Conservation (phyloP, 2,797 vertebrate species). For the Cyprinodon diabolis region DNA sequence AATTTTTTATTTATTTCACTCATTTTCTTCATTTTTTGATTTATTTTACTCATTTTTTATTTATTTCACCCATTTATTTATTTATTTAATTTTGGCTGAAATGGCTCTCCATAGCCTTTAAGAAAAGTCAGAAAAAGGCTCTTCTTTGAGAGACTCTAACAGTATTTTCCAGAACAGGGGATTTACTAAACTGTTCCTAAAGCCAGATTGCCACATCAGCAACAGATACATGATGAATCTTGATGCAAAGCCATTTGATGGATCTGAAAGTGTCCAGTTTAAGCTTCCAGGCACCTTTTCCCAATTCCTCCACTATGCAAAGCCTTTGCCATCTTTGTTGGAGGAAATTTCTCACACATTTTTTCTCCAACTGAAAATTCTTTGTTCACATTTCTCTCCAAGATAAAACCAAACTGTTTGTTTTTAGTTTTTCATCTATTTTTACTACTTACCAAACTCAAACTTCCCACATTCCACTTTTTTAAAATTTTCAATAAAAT, state of each 20-base stretch:
- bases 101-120: no score
- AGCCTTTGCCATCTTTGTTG: conserved; percentile 2
- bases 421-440: neutral
- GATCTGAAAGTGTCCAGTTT: conserved; percentile 3
- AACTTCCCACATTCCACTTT: neutral
- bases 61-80: no score
- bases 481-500: neutral
- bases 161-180: neutral
- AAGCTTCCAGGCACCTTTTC: neutral
- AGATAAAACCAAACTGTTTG: neutral
- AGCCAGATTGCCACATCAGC: neutral
- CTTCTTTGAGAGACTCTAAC: neutral
- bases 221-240: neutral
- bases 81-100: no score
- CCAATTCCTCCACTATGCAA: neutral
- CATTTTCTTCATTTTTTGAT: no score
- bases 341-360: conserved; percentile 2
- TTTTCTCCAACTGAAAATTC: neutral
- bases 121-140: neutral
- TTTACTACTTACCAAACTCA: neutral
- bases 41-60: no score
- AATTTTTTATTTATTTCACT: no score
- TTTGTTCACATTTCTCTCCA: neutral
- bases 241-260: neutral
- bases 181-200: neutral